Evolutionary conservation across 1,140 invertebrate genomes (phyloP), one percentile per base, ranked within the genome.

Genomic region (Neodiprion pinetum): DNA sequence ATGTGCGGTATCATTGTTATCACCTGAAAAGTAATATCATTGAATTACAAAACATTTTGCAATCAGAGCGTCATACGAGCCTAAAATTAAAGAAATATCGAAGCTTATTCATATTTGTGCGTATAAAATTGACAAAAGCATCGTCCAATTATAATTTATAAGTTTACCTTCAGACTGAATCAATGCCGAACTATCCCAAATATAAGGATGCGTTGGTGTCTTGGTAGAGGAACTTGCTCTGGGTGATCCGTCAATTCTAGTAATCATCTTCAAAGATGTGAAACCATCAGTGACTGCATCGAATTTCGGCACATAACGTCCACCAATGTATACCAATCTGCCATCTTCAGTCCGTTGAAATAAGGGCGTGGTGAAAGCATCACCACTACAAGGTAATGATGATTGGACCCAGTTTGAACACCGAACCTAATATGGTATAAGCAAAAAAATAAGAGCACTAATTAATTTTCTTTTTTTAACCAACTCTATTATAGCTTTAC

Each of bases 291-390:
- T 90, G 5, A 93, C 81, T 0, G 90, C 89, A 71, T 93, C 91
- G 83, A 93, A 94, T 79, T 89, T 89, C 11, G 94, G 93, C 7
- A 91, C 90, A 77, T 91, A 92, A 80, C 90, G 90, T 77, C 90
- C 92, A 68, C 95, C 94, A 48, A 95, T 90, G 80, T 96, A 96
- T 47, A 94, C 91, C 17, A 96, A 84, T 79, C 92, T 92, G 9
- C 93, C 93, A 76, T 95, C 93, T 70, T 94, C 93, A 65, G 92
- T 92, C 78, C 91, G 91, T 84, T 94, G 92, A 79, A 95, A 95
- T 7, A 96, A 82, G 7, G 94, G 92, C 53, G 93, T 90, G 3
- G 94, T 94, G 80, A 93, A 95, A 1, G 93, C 93, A 87, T 95
- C 93, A 74, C 91, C 90, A 66, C 92, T 92, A 71, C 87, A 88